Percentiles rank a stretch among this genome's conserved stretches.
Conservation (phyloP, 2,797 vertebrate species). For the Diglossa cyanea region DNA sequence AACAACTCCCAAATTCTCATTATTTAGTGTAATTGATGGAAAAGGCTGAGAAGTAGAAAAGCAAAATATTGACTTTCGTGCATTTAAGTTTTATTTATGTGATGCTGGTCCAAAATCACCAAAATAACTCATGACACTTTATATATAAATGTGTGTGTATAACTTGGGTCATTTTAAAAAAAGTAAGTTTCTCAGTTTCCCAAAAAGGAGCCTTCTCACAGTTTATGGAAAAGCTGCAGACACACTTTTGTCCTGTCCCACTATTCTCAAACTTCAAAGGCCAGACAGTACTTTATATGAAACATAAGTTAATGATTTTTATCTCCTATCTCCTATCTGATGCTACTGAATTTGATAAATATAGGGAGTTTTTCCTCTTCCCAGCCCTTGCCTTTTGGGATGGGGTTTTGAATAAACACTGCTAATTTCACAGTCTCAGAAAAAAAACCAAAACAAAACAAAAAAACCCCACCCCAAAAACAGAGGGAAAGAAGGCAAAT, state of each 20-base stretch:
- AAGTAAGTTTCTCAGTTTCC: neutral
- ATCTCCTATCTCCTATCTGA: conserved; percentile 26
- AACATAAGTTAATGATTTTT: conserved; percentile 32
- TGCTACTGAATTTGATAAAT: conserved; percentile 13
- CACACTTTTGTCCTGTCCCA: neutral
- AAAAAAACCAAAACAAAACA: neutral
- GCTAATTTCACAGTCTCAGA: neutral
- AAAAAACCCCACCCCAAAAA: neutral
- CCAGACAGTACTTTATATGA: neutral
- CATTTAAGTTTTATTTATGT: conserved; percentile 38
- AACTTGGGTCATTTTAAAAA: neutral
- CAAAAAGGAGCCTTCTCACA: neutral
- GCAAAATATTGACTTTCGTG: conserved; percentile 24
- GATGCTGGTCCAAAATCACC: conserved; percentile 28
- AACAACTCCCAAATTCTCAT: neutral
- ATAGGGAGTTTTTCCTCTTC: neutral
- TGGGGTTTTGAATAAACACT: neutral
- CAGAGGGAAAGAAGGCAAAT: neutral
- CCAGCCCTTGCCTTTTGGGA: neutral
- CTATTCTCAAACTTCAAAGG: neutral
- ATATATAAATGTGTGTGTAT: neutral
- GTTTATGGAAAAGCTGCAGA: neutral
- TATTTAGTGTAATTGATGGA: neutral
- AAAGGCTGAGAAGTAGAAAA: conserved; percentile 1
- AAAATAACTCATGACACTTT: neutral